Percentiles rank a stretch among this genome's conserved stretches.
phyloP scores from a whole-genome alignment of 37 sponge, comb jelly and placozoan species.

The Aplysina aerophoba region DNA sequence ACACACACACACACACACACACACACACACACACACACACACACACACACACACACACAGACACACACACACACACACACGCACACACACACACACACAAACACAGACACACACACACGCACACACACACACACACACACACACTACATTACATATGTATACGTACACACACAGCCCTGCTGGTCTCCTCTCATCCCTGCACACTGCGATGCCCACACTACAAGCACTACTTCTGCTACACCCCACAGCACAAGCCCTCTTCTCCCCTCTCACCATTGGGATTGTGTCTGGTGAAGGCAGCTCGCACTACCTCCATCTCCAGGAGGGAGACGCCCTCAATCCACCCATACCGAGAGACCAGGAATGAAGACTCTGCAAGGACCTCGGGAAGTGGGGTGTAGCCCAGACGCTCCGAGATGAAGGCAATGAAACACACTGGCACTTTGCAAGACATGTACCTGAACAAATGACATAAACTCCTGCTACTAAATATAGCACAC shows the following conservation, averaged over 20 bases:
- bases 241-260: background rate
- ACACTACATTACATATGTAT: too few species aligned
- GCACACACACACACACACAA: too few species aligned
- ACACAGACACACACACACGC: too few species aligned
- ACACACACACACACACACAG: too few species aligned
- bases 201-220: background rate
- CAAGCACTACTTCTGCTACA: background rate
- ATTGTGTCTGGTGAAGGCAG: slow-evolving; percentile 21
- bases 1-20: too few species aligned
- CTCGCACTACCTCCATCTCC: slow-evolving; percentile 46
- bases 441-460: background rate
- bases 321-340: slow-evolving; percentile 45
- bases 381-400: slow-evolving; percentile 13
- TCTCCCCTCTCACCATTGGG: slow-evolving; percentile 42
- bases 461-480: too few species aligned
- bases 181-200: too few species aligned
- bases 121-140: too few species aligned
- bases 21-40: too few species aligned
- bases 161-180: too few species aligned
- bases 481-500: too few species aligned
- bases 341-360: background rate
- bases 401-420: slow-evolving; percentile 26
- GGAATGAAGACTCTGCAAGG: background rate
- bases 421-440: slow-evolving; percentile 22
- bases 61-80: too few species aligned